Evolutionary conservation across 1,140 invertebrate species (phyloP), one percentile per base, ranked within the genome.

Genomic region (Mylabris phalerata): DNA sequence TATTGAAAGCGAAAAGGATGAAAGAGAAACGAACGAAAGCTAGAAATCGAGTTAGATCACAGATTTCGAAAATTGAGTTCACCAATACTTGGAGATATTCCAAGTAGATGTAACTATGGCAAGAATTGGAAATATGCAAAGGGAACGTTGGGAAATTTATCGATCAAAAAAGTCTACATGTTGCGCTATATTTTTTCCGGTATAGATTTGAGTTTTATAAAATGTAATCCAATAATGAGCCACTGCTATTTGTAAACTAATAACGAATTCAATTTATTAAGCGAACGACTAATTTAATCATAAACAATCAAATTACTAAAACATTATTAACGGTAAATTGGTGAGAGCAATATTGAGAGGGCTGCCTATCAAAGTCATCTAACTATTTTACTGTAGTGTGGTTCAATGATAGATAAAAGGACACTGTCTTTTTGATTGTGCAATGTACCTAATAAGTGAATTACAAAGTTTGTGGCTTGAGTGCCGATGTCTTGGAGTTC

Each of bases 271-370:
- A 54, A 54, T 54, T 54, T 54, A 54, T 54, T 54, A 54, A 54
- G 51, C 51, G 51, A 45, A 54, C 51, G 43, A 54, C 51, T 54
- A 54, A 54, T 54, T 54, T 54, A 45, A 54, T 54, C 51, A 54
- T 46, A 54, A 54, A 54, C 51, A 54, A 54, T 54, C 51, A 54
- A 54, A 54, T 54, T 54, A 54, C 51, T 54, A 42, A 26, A 32
- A 54, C 51, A 54, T 54, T 46, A 54, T 54, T 54, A 54, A 54
- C 51, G 51, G 51, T 42, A 54, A 54, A 54, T 54, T 54, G 51
- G 51, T 54, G 44, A 46, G 51, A 54, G 51, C 46, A 54, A 54
- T 54, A 45, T 54, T 54, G 44, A 54, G 50, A 52, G 42, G 46
- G 41, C 25, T 32, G 4, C 4, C 42, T 54, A 45, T 54, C 51